phyloP scores from a whole-genome alignment of 2,113 vertebrate species.

The Hippopotamus amphibius region DNA sequence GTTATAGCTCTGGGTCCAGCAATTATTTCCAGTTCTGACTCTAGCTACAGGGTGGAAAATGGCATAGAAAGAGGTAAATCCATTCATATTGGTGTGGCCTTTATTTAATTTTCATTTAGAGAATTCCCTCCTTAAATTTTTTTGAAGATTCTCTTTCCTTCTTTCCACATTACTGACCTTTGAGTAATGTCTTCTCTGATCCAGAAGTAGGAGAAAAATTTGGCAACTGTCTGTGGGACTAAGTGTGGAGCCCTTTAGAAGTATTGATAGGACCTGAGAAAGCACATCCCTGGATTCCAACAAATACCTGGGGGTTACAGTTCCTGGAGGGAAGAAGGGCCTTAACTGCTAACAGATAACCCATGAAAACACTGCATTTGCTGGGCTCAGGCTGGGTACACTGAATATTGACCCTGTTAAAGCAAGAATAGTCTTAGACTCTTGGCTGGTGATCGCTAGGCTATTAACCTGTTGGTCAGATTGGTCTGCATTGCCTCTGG shows the following conservation, averaged over 20 bases:
- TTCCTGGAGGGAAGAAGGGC: background rate
- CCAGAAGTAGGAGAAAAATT: background rate
- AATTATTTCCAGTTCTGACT: background rate
- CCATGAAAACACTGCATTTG: background rate
- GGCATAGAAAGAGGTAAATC: conserved; percentile 37
- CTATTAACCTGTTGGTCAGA: background rate
- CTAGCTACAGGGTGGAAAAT: background rate
- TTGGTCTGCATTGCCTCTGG: background rate
- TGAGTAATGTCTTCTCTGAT: conserved; percentile 40
- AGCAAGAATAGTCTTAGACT: background rate
- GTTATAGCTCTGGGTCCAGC: background rate
- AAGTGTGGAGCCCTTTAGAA: background rate
- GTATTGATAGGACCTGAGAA: background rate
- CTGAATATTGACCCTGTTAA: background rate
- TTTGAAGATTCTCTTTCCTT: conserved; percentile 38
- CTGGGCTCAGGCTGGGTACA: background rate
- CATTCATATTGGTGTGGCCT: background rate
- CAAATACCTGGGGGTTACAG: background rate
- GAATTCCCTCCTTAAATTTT: conserved; percentile 35
- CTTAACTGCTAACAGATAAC: background rate
- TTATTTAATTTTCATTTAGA: conserved; percentile 62
- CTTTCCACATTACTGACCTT: background rate
- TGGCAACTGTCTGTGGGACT: background rate
- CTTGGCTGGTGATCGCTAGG: background rate
- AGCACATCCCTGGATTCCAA: background rate